Base-by-base conservation (phyloP, 1,140 invertebrate species). In the Lanistes nyassanus region DNA sequence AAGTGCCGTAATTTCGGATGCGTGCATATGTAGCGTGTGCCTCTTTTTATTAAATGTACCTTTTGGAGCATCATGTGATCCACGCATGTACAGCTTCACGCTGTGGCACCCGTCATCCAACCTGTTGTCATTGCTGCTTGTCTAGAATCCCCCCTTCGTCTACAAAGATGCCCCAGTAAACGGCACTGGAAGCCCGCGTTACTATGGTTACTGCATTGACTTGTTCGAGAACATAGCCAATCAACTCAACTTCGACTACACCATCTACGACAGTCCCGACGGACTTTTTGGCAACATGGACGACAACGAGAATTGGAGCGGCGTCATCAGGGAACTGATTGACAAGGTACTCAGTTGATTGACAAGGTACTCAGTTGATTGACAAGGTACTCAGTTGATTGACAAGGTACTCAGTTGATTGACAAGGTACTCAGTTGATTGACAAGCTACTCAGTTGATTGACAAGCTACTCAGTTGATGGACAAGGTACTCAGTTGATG, bases 161-260 rank as follows among this genome's bases (percentile, higher is more conserved):
- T 94, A 83, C 75, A 88, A 82, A 51, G 37, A 56, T 74, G 81
- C 77, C 55, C 70, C 74, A 23, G 77, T 68, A 7, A 80, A 82
- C 76, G 84, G 81, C 55, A 86, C 90, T 39, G 90, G 88, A 0
- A 75, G 53, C 0, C 65, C 34, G 0, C 76, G 4, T 91, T 93
- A 26, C 97, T 92, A 92, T 79, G 97, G 97, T 16, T 99, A 98
- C 86, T 98, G 97, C 87, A 95, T 98, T 66, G 97, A 98, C 86
- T 89, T 99, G 0, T 92, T 99, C 1, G 91, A 97, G 74, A 93
- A 94, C 86, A 96, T 98, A 37, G 92, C 93, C 47, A 89, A 94
- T 67, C 93, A 94, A 36, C 91, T 97, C 0, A 92, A 94, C 72
- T 98, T 99, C 83, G 95, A 97, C 82, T 98, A 97, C 86, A 94